Base-by-base conservation (phyloP, 2,113 vertebrate genomes). In the Corythoichthys haematopterus region DNA sequence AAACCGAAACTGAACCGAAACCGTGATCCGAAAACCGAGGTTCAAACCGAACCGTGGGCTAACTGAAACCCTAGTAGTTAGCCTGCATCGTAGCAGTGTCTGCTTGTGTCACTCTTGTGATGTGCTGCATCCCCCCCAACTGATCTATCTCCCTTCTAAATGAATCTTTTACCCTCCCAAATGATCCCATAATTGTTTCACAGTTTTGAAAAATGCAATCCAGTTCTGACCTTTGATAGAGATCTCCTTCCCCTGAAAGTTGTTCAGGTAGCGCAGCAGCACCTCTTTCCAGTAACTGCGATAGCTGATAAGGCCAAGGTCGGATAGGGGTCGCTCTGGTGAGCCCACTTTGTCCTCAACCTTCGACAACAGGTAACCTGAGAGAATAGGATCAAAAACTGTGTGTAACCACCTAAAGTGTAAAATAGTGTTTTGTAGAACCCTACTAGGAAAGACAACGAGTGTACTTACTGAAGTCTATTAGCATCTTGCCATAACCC, bases 171-270 rank as follows among this genome's bases (percentile, higher is more conserved):
- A 4, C 11, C 13, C 47, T 14, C 47, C 1, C 11, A 2, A 47
- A 47, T 57, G 33, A n/a, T 57, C 6, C 8, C 47, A 43, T 11
- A 16, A 14, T 37, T 43, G 16, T 61, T 40, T 43, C 6, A 7
- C 55, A n/a, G 55, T 2, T n/a, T 35, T 47, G 2, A n/a, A 43
- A 3, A 8, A 16, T 36, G 12, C 4, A 3, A 0, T 60, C 13
- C 40, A 28, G 6, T 13, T 55, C 72, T 74, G 65, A 98, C 97
- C 97, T 95, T 98, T 98, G 78, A 98, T 98, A 65, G 97, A 98
- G 80, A 98, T 97, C 86, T 98, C 97, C 73, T 98, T 98, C 77
- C 96, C 97, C 85, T 98, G 94, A 80, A 98, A 98, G 80, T 93
- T 93, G 81, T 98, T 92, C 75, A 98, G 90, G 84, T 98, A 98